Percentiles rank a stretch among this genome's conserved stretches.
Conservation (phyloP, 1,140 invertebrate genomes). For the Scaptomyza pallida region DNA sequence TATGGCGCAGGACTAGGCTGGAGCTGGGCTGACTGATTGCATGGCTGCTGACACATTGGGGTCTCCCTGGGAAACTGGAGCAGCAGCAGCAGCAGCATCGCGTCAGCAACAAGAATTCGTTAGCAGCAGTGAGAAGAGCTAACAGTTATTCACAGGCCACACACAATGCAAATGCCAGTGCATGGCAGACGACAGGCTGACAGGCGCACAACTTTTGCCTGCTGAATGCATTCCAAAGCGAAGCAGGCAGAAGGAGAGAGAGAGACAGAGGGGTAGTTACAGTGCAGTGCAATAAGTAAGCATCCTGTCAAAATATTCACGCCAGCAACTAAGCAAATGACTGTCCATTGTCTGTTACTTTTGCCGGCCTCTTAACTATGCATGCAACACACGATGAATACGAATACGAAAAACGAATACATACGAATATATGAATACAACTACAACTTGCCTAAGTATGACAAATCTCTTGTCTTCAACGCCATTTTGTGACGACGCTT, state of each 20-base stretch:
- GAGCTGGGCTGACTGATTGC: slow-evolving; percentile 42
- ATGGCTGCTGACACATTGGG: slow-evolving; percentile 48
- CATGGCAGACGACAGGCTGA: slow-evolving; percentile 48
- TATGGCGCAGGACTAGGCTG: background rate
- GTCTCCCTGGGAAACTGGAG: slow-evolving; percentile 38
- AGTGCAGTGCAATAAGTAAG: slow-evolving; percentile 51
- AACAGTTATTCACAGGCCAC: background rate
- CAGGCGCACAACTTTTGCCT: slow-evolving; percentile 33
- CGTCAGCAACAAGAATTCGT: slow-evolving; percentile 4
- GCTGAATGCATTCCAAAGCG: slow-evolving; percentile 46
- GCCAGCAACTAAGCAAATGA: slow-evolving; percentile 47
- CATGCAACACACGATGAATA: slow-evolving; percentile 27
- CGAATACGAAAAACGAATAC: no score
- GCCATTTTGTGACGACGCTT: background rate
- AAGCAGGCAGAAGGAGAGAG: background rate
- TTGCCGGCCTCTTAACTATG: slow-evolving; percentile 41
- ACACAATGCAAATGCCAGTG: slow-evolving; percentile 35
- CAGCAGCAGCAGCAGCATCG: slow-evolving; percentile 7
- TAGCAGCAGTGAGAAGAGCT: no score
- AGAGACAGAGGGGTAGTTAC: slow-evolving; percentile 2
- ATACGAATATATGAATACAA: background rate
- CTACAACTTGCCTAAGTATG: slow-evolving; percentile 41
- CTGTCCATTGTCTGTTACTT: slow-evolving; percentile 39
- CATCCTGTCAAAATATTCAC: slow-evolving; percentile 70
- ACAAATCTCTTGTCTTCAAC: slow-evolving; percentile 55